Conservation (phyloP, 1,140 invertebrate genomes). For the Drosophila ambigua region DNA sequence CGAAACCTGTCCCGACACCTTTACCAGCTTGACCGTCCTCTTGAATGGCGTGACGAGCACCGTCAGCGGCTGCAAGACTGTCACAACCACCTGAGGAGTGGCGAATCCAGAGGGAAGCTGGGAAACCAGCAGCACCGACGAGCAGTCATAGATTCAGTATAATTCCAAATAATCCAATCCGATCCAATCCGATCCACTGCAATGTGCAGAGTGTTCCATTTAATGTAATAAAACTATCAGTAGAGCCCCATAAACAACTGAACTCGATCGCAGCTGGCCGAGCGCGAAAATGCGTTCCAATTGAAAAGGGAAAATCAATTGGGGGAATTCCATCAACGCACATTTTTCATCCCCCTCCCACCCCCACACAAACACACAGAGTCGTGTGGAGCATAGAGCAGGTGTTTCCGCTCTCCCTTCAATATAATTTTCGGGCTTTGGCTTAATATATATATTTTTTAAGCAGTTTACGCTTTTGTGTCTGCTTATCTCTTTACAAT, state of each 20-base stretch:
- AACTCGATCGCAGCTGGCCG: constrained; percentile 31
- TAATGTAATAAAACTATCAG: constrained; percentile 47
- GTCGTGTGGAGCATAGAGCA: constrained; percentile 21
- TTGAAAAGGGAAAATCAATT: background rate
- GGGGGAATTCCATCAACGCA: background rate
- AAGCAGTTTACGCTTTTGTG: constrained; percentile 60
- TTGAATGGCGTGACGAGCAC: too few relatives aligned
- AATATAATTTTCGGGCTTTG: constrained; percentile 31
- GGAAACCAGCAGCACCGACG: background rate
- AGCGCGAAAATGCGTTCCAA: background rate
- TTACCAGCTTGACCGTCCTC: too few relatives aligned
- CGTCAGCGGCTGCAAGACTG: too few relatives aligned
- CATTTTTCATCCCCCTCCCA: constrained; percentile 25
- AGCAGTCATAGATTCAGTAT: background rate
- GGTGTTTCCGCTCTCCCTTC: constrained; percentile 42
- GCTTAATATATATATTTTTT: constrained; percentile 37
- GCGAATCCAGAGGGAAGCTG: too few relatives aligned
- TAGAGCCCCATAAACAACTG: constrained; percentile 47
- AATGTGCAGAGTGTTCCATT: constrained; percentile 41
- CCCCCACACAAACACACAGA: background rate
- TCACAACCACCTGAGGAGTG: too few relatives aligned
- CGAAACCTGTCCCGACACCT: too few relatives aligned
- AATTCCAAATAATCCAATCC: too few relatives aligned
- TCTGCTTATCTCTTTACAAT: constrained; percentile 69
- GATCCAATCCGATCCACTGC: background rate